These are phyloP conservation scores for rat (Rattus norvegicus) DNA, from an alignment of 2,113 vertebrate genomes.

Conservation along the genomic window GRCr8 NC_086023.1:107865501-107866000, in stretches of 20 bases:
- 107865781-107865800: neutral
- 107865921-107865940: neutral
- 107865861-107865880: neutral
- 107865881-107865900: neutral
- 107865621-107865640: conserved; percentile 22
- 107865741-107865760: neutral
- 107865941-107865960: conserved; percentile 11
- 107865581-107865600: neutral
- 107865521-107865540: neutral
- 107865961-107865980: neutral
- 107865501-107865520: no score
- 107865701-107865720: conserved; percentile 25
- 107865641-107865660: conserved; percentile 41
- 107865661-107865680: neutral
- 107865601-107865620: conserved; percentile 35
- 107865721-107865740: neutral
- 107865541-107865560: neutral
- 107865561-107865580: neutral
- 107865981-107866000: neutral
- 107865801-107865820: neutral
- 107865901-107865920: neutral
- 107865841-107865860: neutral
- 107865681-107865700: conserved; percentile 38
- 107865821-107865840: neutral
- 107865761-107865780: neutral